phyloP scores from a whole-genome alignment of 2,113 vertebrate species.

The Gymnorhina tibicen region DNA sequence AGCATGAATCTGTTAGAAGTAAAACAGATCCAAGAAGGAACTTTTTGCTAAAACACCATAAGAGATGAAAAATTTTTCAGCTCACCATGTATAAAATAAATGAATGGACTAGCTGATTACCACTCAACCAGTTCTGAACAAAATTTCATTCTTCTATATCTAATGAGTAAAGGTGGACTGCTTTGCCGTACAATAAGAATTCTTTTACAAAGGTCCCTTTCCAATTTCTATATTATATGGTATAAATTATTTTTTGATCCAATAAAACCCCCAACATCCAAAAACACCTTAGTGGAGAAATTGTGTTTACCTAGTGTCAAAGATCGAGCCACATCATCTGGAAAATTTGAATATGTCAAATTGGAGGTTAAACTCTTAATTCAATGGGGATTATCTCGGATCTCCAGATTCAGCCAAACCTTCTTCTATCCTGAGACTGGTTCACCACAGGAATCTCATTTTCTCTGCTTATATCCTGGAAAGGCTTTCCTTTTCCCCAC shows the following conservation, averaged over 20 bases:
- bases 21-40: not conserved
- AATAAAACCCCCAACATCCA: not conserved
- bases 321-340: not conserved
- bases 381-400: not conserved
- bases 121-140: not conserved
- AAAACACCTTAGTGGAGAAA: not conserved
- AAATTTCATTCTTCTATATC: not conserved
- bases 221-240: not conserved
- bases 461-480: not conserved
- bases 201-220: not conserved
- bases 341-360: not conserved
- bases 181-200: not conserved
- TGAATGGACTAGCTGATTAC: not conserved
- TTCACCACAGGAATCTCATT: constrained; percentile 1
- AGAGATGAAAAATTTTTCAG: not conserved
- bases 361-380: not conserved
- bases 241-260: not conserved
- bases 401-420: not conserved
- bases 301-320: not conserved
- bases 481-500: not conserved
- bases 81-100: not conserved
- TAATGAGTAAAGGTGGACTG: not conserved
- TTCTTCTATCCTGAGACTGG: not conserved
- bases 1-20: not conserved
- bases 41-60: not conserved